Evolutionary conservation across 2,797 vertebrate species (phyloP), one percentile per base, ranked within the genome.

Genomic region (Galaxias olidus): DNA sequence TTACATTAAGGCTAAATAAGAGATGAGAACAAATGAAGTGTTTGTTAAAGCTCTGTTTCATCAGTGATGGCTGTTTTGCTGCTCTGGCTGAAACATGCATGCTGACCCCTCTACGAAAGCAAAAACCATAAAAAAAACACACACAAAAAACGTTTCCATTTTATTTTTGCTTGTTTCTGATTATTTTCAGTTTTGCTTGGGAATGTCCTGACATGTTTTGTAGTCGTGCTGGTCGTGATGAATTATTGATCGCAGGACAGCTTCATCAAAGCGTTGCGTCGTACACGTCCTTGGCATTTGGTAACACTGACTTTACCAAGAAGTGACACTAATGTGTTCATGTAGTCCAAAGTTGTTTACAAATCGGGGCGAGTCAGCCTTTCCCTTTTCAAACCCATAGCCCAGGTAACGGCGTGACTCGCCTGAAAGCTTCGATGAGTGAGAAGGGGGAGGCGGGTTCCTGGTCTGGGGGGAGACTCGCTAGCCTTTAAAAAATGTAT

Each of bases 401-500:
- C 91, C 87, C 92, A 89, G 77, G 89, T 81, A 77, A 84, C 73
- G 80, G 92, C 64, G 77, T 83, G 88, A 84, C 86, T 87, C 59
- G 67, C 87, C 89, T 87, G 84, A 90, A 89, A 91, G 87, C 84
- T 78, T 72, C 66, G 65, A 80, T 66, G 76, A 75, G 74, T 61
- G 66, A 80, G 63, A 73, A 78, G 75, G 63, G n/a, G 55, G 42
- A 17, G 15, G 50, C 9, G 53, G 14, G n/a, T n/a, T n/a, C n/a
- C n/a, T n/a, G 61, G 52, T 1, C 68, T 51, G 42, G 59, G 51
- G 10, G 30, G 84, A 81, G 84, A 89, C 82, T 69, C 69, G 81
- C 82, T 82, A 75, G 4, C 45, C 86, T 87, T 93, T 94, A 90
- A 94, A 93, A 94, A 93, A 94, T 94, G 92, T 87, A 94, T 94